Evolutionary conservation across 1,140 invertebrate species (phyloP), one percentile per base, ranked within the genome.

Genomic region (Adoxophyes honmai): DNA sequence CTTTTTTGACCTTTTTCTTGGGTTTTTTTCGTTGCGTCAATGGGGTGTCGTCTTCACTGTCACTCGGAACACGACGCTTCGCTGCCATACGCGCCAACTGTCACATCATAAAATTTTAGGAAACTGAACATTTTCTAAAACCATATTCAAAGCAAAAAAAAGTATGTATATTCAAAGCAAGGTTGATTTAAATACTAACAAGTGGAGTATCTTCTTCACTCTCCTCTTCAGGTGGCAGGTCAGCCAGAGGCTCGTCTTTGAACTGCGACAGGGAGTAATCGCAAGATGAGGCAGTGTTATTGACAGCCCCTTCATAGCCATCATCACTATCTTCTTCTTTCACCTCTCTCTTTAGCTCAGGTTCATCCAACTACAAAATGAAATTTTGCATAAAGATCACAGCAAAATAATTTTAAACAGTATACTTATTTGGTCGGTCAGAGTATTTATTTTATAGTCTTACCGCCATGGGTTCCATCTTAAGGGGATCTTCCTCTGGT

Each of bases 191-290:
- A 37, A 13, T 53, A 60, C 35, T 69, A 73, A 88, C 86, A 71
- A 80, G 55, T 60, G 96, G 95, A 42, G 93, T 79, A 88, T 97
- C 95, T 83, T 96, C 95, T 64, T 96, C 94, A 67, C 91, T 92
- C 8, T 93, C 90, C 54, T 91, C 90, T 72, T 77, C 89, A 72
- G 60, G 79, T 61, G 62, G 90, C 72, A 75, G 58, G 66, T 88
- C 79, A 35, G 78, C 64, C 9, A 86, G 56, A 34, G 87, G 83
- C 54, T 90, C 89, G 65, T 88, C 87, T 59, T 90, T 89, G 54
- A 93, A 93, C 70, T 93, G 92, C 33, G 92, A 92, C 66, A 93
- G 60, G 56, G 91, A 93, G 73, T 93, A 93, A 72, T 93, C 92
- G 82, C 92, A 93, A 44, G 92, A 93, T 52, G 92, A 93, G 8